Base-by-base conservation (phyloP, 2,888 invertebrate species). In the Rhingia campestris region DNA sequence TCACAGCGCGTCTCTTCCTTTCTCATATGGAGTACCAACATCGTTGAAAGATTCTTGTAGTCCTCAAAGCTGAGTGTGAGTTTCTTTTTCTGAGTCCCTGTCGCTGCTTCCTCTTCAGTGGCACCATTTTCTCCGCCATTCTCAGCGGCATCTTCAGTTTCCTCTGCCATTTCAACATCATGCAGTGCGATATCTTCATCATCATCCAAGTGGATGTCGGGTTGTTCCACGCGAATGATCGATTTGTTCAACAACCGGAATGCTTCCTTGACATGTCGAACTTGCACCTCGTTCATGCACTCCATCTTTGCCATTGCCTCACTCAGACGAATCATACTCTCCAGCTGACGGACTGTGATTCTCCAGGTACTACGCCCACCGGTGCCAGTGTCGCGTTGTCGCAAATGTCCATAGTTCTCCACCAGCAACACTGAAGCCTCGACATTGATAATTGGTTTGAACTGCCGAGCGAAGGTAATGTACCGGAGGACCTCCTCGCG, bases 251-350 rank as follows among this genome's bases (percentile, higher is more conserved):
- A 92, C 81, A 99, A 93, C 56, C 97, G 93, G 90, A 94, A 96
- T 0, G 98, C 97, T 92, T 99, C 99, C 88, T 95, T 95, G 0
- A 99, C 99, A 90, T 99, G 99, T 45, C 94, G 95, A 0, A 94
- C 93, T 4, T 94, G 94, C 10, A 99, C 98, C 90, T 96, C 95
- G 66, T 98, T 97, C 87, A 95, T 95, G 91, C 99, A 99, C 92
- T 99, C 97, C 93, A 99, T 94, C 91, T 98, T 95, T 64, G 99
- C 99, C 94, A 98, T 95, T 33, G 96, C 98, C 92, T 99, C 99
- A 0, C 99, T 96, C 32, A 99, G 93, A 9, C 99, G 96, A 88
- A 99, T 95, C 94, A 99, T 95, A 88, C 97, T 97, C 91, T 98
- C 98, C 81, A 98, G 92, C 90, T 99, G 99, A 0, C 99, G 93